Percentiles rank a stretch among this genome's conserved stretches.
Conservation (phyloP, 1,140 invertebrate genomes). For the Pseudomyrmex pallidus region DNA sequence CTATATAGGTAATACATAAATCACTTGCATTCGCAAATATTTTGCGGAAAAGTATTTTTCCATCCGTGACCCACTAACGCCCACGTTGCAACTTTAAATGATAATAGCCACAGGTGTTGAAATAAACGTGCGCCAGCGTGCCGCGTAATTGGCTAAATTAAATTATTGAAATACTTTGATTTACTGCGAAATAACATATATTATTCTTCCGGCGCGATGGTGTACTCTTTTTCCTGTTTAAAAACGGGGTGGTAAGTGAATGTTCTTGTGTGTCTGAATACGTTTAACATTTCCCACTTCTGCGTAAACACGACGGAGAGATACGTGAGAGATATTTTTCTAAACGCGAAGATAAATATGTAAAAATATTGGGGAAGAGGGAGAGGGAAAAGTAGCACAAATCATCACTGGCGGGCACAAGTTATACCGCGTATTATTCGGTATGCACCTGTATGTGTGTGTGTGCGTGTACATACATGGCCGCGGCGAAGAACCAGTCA, state of each 20-base stretch:
- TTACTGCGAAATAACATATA: too few species aligned
- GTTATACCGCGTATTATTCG: slow-evolving; percentile 3
- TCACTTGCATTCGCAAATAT: slow-evolving; percentile 32
- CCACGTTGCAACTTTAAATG: not conserved
- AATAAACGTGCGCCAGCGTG: not conserved
- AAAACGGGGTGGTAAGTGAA: not conserved
- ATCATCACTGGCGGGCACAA: slow-evolving; percentile 12
- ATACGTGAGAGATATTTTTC: not conserved
- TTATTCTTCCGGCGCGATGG: not conserved
- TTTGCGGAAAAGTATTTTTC: slow-evolving; percentile 40
- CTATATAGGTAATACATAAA: slow-evolving; percentile 42
- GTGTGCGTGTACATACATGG: not conserved
- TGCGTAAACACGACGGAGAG: not conserved
- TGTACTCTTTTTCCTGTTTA: not conserved
- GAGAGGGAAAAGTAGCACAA: slow-evolving; percentile 18
- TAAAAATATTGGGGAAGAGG: not conserved
- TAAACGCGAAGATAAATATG: not conserved
- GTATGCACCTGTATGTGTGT: slow-evolving; percentile 8
- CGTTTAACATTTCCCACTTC: not conserved
- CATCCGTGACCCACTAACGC: slow-evolving; percentile 27
- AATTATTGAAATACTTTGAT: not conserved
- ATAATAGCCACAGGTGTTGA: not conserved
- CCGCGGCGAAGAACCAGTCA: slow-evolving; percentile 21
- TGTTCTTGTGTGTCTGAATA: not conserved
- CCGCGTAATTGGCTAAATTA: too few species aligned